phyloP scores from a whole-genome alignment of 2,113 vertebrate species.

The Corythornis vintsioides region DNA sequence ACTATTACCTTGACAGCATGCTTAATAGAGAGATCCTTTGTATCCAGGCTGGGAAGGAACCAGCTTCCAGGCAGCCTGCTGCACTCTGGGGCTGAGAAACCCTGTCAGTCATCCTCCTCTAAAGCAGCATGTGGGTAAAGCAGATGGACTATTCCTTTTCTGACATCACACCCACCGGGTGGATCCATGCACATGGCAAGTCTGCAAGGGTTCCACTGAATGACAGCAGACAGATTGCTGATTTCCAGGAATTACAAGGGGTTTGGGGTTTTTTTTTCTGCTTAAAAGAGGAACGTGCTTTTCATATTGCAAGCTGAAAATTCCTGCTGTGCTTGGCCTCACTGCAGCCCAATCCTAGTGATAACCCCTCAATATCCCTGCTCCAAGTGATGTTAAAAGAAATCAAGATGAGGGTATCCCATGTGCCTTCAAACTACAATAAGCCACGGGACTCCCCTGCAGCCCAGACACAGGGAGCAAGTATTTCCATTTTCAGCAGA shows the following conservation, averaged over 20 bases:
- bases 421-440: not conserved
- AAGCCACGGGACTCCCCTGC: not conserved
- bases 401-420: not conserved
- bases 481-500: not conserved
- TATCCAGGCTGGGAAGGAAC: not conserved
- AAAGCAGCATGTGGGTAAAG: conserved; percentile 47
- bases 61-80: conserved; percentile 9
- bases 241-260: conserved; percentile 32
- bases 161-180: conserved; percentile 23
- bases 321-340: not conserved
- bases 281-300: not conserved
- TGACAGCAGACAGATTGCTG: conserved; percentile 34
- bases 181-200: not conserved
- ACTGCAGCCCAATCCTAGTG: not conserved
- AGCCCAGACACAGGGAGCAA: not conserved
- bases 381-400: not conserved
- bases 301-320: not conserved
- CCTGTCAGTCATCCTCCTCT: conserved; percentile 10
- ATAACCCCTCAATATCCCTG: not conserved
- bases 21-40: not conserved
- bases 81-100: not conserved
- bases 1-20: not conserved
- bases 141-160: conserved; percentile 51
- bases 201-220: not conserved
- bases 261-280: not conserved